A percentile compares a stretch with the other conserved stretches of the same genome.
phyloP scores from a whole-genome alignment of 2,888 invertebrate species.

The Trissoscelio sp. region DNA sequence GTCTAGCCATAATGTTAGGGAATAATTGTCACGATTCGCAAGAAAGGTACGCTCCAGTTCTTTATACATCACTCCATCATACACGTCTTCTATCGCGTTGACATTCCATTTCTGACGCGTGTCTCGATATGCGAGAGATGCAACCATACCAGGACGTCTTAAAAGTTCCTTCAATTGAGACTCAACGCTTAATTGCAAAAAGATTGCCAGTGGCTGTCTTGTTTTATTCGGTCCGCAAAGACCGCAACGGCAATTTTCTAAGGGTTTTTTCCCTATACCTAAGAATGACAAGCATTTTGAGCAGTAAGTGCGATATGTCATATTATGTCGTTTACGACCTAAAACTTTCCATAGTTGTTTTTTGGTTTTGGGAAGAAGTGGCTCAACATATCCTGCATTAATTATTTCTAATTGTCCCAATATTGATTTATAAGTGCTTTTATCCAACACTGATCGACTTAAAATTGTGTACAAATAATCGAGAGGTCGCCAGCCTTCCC shows the following conservation, averaged over 20 bases:
- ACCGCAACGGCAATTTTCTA: not conserved
- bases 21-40: conserved; percentile 13
- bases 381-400: conserved; percentile 6
- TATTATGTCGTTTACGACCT: not conserved
- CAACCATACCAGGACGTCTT: conserved; percentile 9
- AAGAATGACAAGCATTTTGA: not conserved
- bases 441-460: not conserved
- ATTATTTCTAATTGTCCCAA: conserved; percentile 3
- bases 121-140: conserved; percentile 2
- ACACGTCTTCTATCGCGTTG: conserved; percentile 9
- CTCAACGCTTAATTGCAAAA: conserved; percentile 2
- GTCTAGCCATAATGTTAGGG: not conserved
- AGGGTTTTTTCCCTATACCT: not conserved
- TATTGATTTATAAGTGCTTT: conserved; percentile 1
- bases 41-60: conserved; percentile 1
- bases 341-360: not conserved
- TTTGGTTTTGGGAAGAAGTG: not conserved
- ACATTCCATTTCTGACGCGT: conserved; percentile 14
- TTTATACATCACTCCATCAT: conserved; percentile 9
- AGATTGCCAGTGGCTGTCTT: conserved; percentile 11
- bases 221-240: not conserved
- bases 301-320: not conserved
- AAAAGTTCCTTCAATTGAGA: conserved; percentile 6
- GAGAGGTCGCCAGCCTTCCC: conserved; percentile 9
- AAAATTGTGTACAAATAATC: conserved; percentile 11